Evolutionary conservation across 1,140 invertebrate species (phyloP).

Genomic region (Euwallacea fornicatus): DNA sequence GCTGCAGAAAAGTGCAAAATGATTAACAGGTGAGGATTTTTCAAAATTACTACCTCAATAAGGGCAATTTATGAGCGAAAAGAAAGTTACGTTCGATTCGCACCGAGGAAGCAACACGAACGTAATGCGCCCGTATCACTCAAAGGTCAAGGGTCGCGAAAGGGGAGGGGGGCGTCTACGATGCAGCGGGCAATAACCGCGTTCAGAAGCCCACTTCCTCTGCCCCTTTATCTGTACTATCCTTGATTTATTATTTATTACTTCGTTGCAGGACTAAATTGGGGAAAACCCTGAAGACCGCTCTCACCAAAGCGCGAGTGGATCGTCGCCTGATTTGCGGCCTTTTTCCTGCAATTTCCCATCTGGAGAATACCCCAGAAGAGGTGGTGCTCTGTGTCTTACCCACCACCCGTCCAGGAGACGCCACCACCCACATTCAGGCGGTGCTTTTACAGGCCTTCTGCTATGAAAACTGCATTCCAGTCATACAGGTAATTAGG

Average conservation of each 20-base stretch:
- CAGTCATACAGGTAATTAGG: slow-evolving; percentile 63
- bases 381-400: slow-evolving; percentile 66
- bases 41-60: neutral
- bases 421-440: slow-evolving; percentile 69
- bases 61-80: neutral
- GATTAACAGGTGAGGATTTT: slow-evolving; percentile 45
- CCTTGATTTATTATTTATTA: neutral
- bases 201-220: neutral
- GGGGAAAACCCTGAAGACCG: slow-evolving; percentile 58
- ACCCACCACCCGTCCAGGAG: slow-evolving; percentile 61
- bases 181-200: neutral
- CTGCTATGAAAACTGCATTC: slow-evolving; percentile 70
- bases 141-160: slow-evolving; percentile 4
- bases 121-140: neutral
- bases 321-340: slow-evolving; percentile 65
- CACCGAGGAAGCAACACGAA: neutral
- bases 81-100: neutral
- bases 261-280: slow-evolving; percentile 50
- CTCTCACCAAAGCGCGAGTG: slow-evolving; percentile 60
- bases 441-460: slow-evolving; percentile 69
- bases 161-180: neutral
- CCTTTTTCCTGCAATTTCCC: slow-evolving; percentile 62
- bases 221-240: neutral
- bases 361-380: slow-evolving; percentile 61
- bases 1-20: slow-evolving; percentile 46